Evolutionary conservation across 2,797 vertebrate species (phyloP).

Genomic region (Eulemur albifrons): DNA sequence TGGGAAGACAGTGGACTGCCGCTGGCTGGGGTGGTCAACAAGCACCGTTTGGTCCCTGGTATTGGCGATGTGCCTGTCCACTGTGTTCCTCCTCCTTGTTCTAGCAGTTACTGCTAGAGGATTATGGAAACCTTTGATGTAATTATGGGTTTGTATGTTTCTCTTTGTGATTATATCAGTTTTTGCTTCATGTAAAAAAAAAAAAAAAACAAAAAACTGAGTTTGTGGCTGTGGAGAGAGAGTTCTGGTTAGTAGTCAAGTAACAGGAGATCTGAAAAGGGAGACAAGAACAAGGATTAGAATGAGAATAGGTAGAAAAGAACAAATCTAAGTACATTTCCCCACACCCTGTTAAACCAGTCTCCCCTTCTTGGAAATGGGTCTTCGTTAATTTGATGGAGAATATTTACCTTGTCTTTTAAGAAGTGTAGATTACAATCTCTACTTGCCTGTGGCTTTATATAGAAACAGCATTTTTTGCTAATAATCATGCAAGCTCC

Average conservation of each 20-base stretch:
- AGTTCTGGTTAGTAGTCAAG: not conserved
- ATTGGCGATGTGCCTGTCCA: no score
- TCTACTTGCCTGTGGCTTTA: not conserved
- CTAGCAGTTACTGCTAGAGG: no score
- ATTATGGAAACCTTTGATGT: no score
- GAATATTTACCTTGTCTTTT: not conserved
- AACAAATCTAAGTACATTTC: not conserved
- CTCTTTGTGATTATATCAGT: no score
- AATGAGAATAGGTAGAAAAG: not conserved
- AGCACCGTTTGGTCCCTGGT: no score
- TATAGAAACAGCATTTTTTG: not conserved
- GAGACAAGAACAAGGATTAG: not conserved
- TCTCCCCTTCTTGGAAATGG: not conserved
- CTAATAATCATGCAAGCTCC: not conserved
- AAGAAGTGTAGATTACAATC: not conserved
- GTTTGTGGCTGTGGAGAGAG: not conserved
- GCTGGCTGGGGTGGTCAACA: no score
- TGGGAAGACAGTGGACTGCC: no score
- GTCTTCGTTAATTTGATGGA: not conserved
- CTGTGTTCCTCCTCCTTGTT: no score
- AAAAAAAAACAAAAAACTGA: not conserved
- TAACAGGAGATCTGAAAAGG: not conserved
- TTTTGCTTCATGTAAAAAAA: no score
- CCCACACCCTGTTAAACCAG: not conserved
- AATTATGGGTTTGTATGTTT: no score